phyloP scores from a whole-genome alignment of 2,888 invertebrate genomes.

The Antitype chi region DNA sequence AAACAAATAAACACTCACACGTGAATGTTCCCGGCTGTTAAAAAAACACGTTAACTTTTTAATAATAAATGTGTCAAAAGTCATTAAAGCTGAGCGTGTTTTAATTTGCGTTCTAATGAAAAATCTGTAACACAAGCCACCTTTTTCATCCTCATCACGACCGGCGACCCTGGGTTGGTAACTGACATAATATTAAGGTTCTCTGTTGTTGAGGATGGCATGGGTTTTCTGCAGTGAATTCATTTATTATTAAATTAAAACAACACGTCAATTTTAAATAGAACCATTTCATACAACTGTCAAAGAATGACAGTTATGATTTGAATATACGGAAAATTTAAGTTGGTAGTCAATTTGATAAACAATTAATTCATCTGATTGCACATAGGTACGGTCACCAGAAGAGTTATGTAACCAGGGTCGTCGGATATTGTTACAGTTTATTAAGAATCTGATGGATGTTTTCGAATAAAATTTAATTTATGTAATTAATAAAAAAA shows the following conservation, averaged over 20 bases:
- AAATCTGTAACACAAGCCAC: slow-evolving; percentile 49
- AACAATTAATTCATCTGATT: background rate
- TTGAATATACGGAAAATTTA: background rate
- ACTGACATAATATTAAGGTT: slow-evolving; percentile 28
- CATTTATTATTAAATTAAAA: too few relatives aligned
- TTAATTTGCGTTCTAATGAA: slow-evolving; percentile 56
- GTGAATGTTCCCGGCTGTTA: background rate
- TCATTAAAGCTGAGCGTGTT: slow-evolving; percentile 44
- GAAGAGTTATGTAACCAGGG: too few relatives aligned
- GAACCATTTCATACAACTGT: background rate
- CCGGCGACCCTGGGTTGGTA: background rate
- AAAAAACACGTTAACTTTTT: slow-evolving; percentile 32
- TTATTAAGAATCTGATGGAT: too few relatives aligned
- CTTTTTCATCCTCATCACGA: slow-evolving; percentile 44
- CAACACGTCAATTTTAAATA: background rate
- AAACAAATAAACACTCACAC: slow-evolving; percentile 11
- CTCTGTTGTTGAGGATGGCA: background rate
- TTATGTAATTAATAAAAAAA: too few relatives aligned
- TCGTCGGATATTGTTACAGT: too few relatives aligned
- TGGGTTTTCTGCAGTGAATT: too few relatives aligned
- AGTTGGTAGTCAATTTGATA: too few relatives aligned
- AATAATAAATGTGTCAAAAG: slow-evolving; percentile 49
- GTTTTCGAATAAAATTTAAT: too few relatives aligned
- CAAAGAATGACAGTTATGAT: background rate
- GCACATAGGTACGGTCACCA: background rate